Base-by-base conservation (phyloP, 2,888 invertebrate species). In the Alentia gelatinosa region DNA sequence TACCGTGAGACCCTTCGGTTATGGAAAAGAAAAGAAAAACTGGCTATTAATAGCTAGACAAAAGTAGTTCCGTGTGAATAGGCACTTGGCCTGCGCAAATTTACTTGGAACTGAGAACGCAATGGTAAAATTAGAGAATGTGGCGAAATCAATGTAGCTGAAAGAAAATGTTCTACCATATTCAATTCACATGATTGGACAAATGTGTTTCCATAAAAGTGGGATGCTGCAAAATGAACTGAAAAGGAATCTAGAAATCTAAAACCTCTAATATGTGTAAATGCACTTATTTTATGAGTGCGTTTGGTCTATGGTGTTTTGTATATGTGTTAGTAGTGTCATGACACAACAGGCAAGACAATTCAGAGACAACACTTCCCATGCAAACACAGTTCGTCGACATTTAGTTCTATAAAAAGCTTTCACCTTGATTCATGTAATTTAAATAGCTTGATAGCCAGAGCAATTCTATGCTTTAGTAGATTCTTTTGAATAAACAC, bases 191-290 rank as follows among this genome's bases (percentile, higher is more conserved):
- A 74, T 74, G 15, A 74, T 12, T 42, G 7, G 7, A 12, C 47
- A 42, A 42, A 42, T 42, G 15, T 42, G n/a, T 5, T 15, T 79
- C 79, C 79, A 37, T 79, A 15, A 39, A 1, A 37, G 74, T 33
- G 35, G 35, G 75, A 33, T 79, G 79, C 79, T 79, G 79, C 39
- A 79, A 79, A 23, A 39, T 7, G 39, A 79, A 79, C 39, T 79
- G 79, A 39, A 79, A 79, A 37, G 39, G 37, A 79, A 79, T 19
- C 79, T 63, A 15, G 47, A 12, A n/a, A n/a, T n/a, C n/a, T 56
- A 56, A 3, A 12, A 56, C n/a, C 47, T 56, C 5, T 56, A 4
- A 56, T 1, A 56, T 56, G n/a, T 56, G 12, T 56, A 56, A 9
- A 42, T n/a, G 56, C 56, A 56, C 19, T 56, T 56, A n/a, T n/a